Conservation (phyloP, 2,797 vertebrate species). For the Helicolenus hilgendorfi region DNA sequence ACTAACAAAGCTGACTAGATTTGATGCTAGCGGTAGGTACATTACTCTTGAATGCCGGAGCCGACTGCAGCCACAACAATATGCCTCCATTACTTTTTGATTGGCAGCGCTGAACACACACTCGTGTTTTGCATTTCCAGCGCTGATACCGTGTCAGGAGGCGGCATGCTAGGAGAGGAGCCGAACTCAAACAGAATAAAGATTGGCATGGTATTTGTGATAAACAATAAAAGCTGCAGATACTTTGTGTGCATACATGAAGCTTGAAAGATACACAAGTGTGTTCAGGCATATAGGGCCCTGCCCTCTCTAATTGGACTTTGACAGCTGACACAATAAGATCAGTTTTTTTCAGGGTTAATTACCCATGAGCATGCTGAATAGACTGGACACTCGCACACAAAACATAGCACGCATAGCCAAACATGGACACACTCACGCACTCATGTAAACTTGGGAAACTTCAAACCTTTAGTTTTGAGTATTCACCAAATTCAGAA, state of each 20-base stretch:
- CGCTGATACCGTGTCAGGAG: background rate
- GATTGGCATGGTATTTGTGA: background rate
- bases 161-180: background rate
- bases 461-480: background rate
- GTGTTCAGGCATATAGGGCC: background rate
- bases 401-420: background rate
- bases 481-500: background rate
- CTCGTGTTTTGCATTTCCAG: background rate
- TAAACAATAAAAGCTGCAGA: background rate
- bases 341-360: background rate
- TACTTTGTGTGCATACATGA: background rate
- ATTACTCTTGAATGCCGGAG: background rate
- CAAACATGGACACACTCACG: background rate
- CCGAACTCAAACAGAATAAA: background rate
- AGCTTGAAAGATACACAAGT: background rate
- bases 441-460: too few species aligned
- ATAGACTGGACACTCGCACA: background rate
- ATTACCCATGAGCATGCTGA: background rate
- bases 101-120: slow-evolving; percentile 3
- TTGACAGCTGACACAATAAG: background rate
- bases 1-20: background rate
- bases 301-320: background rate
- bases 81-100: slow-evolving; percentile 23
- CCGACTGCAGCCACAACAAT: background rate
- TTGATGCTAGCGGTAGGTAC: background rate